Evolutionary conservation across 2,113 vertebrate genomes (phyloP).

Genomic region (Dasypus novemcinctus): DNA sequence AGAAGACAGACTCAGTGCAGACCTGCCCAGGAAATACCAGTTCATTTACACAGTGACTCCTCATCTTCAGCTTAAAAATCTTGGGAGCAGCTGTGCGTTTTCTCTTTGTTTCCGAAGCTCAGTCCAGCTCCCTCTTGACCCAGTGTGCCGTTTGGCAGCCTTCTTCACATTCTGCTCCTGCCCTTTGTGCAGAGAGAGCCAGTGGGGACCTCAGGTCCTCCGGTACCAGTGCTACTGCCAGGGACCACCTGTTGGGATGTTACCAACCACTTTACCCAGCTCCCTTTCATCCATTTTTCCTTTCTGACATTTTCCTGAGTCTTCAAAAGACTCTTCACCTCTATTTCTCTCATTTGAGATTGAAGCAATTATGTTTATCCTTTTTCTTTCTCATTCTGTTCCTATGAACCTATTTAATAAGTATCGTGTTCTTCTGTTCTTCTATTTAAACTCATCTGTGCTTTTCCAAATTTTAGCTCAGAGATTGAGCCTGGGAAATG

Average conservation of each 20-base stretch:
- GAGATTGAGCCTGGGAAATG: neutral
- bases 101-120: slow-evolving; percentile 78
- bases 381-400: slow-evolving; percentile 23
- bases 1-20: slow-evolving; percentile 64
- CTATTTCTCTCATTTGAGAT: neutral
- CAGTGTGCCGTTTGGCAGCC: slow-evolving; percentile 73
- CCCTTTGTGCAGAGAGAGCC: slow-evolving; percentile 66
- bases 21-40: slow-evolving; percentile 80
- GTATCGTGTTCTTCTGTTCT: neutral
- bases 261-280: neutral
- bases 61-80: slow-evolving; percentile 78
- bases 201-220: neutral
- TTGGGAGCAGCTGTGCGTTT: slow-evolving; percentile 78
- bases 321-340: neutral
- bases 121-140: slow-evolving; percentile 80
- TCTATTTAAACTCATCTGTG: neutral
- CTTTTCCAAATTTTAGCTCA: neutral
- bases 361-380: neutral
- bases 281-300: neutral
- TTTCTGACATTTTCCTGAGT: neutral
- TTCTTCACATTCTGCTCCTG: slow-evolving; percentile 74
- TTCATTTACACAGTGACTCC: slow-evolving; percentile 79
- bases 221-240: neutral
- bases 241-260: slow-evolving; percentile 49
- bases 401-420: neutral